phyloP scores from a whole-genome alignment of 2,888 invertebrate genomes.

The Mechanitis messenoides region DNA sequence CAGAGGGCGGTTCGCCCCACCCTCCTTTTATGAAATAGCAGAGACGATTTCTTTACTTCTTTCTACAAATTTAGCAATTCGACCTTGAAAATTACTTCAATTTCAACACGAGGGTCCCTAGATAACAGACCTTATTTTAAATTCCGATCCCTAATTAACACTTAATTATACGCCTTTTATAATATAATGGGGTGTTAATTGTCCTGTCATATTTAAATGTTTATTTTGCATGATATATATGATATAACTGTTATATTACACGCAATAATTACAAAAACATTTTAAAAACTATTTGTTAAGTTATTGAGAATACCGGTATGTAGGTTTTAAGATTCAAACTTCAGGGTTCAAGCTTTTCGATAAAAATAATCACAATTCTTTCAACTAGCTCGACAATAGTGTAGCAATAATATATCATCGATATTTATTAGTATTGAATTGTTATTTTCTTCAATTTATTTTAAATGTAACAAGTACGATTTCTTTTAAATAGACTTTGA shows the following conservation, averaged over 20 bases:
- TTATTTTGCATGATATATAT: too few species aligned
- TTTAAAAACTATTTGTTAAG: too few species aligned
- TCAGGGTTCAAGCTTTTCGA: not conserved
- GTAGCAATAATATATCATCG: not conserved
- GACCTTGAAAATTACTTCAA: slow-evolving; percentile 33
- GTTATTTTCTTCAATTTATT: not conserved
- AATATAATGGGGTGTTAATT: slow-evolving; percentile 27
- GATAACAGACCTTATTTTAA: slow-evolving; percentile 24
- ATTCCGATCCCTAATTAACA: slow-evolving; percentile 21
- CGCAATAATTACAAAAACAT: too few species aligned
- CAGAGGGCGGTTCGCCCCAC: slow-evolving; percentile 25
- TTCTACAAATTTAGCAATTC: slow-evolving; percentile 20
- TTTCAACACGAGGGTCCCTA: slow-evolving; percentile 20
- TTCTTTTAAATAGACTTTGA: too few species aligned
- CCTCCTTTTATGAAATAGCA: slow-evolving; percentile 28
- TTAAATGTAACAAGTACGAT: not conserved
- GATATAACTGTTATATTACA: too few species aligned
- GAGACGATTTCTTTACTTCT: slow-evolving; percentile 19
- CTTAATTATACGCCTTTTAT: slow-evolving; percentile 27
- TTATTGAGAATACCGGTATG: too few species aligned
- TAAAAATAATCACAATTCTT: not conserved
- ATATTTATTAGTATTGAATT: not conserved
- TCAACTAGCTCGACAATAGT: not conserved
- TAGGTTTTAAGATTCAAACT: not conserved
- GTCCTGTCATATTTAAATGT: too few species aligned